Percentiles rank a stretch among this genome's conserved stretches.
phyloP scores from a whole-genome alignment of 37 sponge, comb jelly and placozoan species.

The Oopsacas minuta region DNA sequence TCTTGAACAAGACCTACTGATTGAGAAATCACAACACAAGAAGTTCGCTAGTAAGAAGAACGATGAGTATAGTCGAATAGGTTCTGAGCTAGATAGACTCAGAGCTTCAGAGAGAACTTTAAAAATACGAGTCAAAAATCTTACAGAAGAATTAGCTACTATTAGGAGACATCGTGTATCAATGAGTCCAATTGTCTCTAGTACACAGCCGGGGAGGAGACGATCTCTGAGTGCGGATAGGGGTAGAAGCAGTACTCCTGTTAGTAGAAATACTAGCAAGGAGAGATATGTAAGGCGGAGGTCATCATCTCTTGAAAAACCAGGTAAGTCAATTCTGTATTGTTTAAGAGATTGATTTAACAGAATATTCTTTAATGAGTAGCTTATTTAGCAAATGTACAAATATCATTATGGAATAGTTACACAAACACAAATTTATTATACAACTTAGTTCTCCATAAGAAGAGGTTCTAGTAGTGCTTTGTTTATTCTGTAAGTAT shows the following conservation, averaged over 20 bases:
- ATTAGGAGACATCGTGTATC: background rate
- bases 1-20: background rate
- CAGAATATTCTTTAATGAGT: no score
- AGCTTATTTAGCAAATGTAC: no score
- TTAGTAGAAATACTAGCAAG: background rate
- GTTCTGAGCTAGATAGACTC: background rate
- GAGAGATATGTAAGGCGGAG: background rate
- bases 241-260: background rate
- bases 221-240: background rate
- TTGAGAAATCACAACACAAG: background rate
- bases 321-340: background rate
- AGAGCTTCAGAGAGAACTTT: slow-evolving; percentile 16
- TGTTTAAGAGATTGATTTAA: no score
- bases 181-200: background rate
- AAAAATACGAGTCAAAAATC: background rate
- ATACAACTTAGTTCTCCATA: background rate
- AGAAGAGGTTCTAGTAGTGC: background rate
- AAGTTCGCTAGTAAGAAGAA: background rate
- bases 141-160: background rate
- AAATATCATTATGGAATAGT: no score
- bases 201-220: background rate
- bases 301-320: slow-evolving; percentile 9
- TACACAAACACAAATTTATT: background rate
- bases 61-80: background rate
- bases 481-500: background rate